A percentile compares a stretch with the other conserved stretches of the same genome.
These are phyloP conservation scores for Drosophila arawakana DNA, from an alignment of 1,140 invertebrate genomes.

Conservation along the genomic window DNA sequence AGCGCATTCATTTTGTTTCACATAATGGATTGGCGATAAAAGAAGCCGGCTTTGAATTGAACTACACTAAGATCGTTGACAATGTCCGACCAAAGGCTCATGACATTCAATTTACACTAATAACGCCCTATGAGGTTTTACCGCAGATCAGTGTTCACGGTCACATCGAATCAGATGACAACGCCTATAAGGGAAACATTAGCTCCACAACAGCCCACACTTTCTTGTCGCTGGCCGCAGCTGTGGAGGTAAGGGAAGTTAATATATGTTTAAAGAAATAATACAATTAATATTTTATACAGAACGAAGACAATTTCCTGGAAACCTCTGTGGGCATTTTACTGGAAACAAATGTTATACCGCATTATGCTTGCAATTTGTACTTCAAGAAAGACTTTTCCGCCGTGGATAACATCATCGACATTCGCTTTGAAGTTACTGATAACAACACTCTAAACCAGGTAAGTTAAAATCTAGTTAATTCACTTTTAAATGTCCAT, in stretches of 20 bases:
- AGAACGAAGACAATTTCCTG: slow-evolving; percentile 87
- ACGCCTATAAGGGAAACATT: slow-evolving; percentile 85
- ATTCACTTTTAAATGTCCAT: too few species aligned
- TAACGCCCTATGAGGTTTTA: slow-evolving; percentile 86
- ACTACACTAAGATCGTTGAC: slow-evolving; percentile 85
- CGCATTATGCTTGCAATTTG: slow-evolving; percentile 87
- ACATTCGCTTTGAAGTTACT: slow-evolving; percentile 85
- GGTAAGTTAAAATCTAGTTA: slow-evolving; percentile 33
- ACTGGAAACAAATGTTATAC: slow-evolving; percentile 87
- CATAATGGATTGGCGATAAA: slow-evolving; percentile 85
- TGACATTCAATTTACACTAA: slow-evolving; percentile 85
- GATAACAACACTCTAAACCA: slow-evolving; percentile 70
- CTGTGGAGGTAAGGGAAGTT: slow-evolving; percentile 84
- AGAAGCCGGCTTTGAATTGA: slow-evolving; percentile 69
- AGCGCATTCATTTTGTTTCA: slow-evolving; percentile 82
- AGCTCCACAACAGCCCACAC: slow-evolving; percentile 84
- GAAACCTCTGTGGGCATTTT: slow-evolving; percentile 86
- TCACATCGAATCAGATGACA: slow-evolving; percentile 85
- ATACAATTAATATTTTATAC: slow-evolving; percentile 2
- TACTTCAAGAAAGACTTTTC: slow-evolving; percentile 89
- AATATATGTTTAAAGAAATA: slow-evolving; percentile 4
- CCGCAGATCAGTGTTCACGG: slow-evolving; percentile 85
- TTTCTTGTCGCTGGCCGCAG: slow-evolving; percentile 84
- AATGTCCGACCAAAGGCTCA: slow-evolving; percentile 85
- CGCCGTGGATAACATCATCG: slow-evolving; percentile 86